Evolutionary conservation across 1,140 invertebrate species (phyloP), one percentile per base, ranked within the genome.

Genomic region (Cyphomyrmex costatus): DNA sequence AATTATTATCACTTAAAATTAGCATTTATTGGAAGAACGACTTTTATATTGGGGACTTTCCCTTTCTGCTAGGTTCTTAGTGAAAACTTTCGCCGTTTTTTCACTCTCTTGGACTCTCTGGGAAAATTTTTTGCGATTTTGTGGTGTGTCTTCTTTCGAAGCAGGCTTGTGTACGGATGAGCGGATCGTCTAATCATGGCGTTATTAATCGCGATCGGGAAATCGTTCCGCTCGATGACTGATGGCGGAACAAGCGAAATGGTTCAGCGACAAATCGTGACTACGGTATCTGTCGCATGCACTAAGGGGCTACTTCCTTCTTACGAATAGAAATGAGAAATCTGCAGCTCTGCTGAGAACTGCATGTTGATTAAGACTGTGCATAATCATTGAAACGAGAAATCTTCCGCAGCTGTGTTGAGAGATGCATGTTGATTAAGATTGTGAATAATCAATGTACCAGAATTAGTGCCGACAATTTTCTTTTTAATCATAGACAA

Each of bases 201-300:
- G 56, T 86, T 78, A 83, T 89, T 89, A 86, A 89, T 88, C 76
- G 76, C 68, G 66, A 85, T 80, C 85, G 87, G 73, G 85, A 91
- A 91, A 86, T 86, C 86, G 90, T 87, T 89, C 60, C 90, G 68
- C 74, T 49, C 58, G 63, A 53, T 90, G 91, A 91, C 90, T 87
- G 92, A 92, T 89, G 85, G 83, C 68, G 61, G 79, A 90, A 88
- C 86, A 24, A 73, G 60, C 53, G 74, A 63, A 30, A 51, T 27
- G 51, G 53, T 61, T 83, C 63, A 53, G 30, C 49, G 46, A 16
- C 58, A 36, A 65, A 85, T 85, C 70, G 68, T 74, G 68, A 83
- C 24, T 73, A 60, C 61, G 33, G 53, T 56, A 60, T 70, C 53
- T 71, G 66, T 73, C 66, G 16, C 46, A 77, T 65, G 21, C 46